A percentile compares a stretch with the other conserved stretches of the same genome.
phyloP scores from a whole-genome alignment of 2,113 vertebrate genomes.

The Elachura formosa region DNA sequence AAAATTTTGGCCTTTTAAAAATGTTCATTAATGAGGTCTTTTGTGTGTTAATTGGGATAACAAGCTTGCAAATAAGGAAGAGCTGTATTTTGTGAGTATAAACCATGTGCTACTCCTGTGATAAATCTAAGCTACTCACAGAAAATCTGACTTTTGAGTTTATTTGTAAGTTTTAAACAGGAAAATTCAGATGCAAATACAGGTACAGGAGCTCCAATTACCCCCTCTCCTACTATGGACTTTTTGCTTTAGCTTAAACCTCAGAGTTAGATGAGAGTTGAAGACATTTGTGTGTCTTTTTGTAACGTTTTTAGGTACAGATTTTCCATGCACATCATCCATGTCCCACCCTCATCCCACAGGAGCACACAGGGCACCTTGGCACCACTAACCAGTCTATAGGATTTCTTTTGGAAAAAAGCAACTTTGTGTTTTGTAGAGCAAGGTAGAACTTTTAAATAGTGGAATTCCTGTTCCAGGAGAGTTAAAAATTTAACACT shows the following conservation, averaged over 20 bases:
- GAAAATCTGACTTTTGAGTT: background rate
- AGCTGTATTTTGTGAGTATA: background rate
- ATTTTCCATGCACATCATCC: background rate
- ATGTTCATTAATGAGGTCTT: background rate
- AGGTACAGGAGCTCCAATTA: background rate
- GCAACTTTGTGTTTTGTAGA: background rate
- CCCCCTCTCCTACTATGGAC: rapidly evolving
- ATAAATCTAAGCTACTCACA: background rate
- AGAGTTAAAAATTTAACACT: background rate
- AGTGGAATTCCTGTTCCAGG: background rate
- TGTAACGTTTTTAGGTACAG: rapidly evolving
- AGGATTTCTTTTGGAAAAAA: background rate
- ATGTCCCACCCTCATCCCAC: background rate
- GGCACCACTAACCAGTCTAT: no score
- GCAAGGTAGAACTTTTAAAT: background rate
- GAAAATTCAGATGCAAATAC: background rate
- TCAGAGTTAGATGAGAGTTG: background rate
- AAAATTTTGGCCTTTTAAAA: background rate
- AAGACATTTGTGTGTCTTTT: background rate
- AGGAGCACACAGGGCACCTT: background rate
- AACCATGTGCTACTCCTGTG: background rate
- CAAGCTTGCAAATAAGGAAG: background rate
- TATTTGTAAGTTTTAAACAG: background rate
- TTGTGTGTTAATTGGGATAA: background rate
- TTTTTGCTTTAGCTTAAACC: background rate